phyloP scores from a whole-genome alignment of 2,888 invertebrate species.

The Galerucella nymphaeae region DNA sequence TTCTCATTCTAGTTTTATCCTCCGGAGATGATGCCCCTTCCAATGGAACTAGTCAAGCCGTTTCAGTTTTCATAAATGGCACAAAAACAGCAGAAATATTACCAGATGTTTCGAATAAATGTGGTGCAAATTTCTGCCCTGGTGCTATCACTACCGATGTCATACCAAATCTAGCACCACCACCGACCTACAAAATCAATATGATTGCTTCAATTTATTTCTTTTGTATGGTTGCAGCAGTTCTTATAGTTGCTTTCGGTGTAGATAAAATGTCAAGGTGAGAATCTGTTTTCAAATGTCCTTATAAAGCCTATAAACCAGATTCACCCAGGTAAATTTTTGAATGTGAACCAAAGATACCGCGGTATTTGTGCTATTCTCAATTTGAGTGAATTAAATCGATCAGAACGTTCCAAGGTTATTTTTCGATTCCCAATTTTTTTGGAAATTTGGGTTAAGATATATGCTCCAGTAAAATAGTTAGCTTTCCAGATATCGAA shows the following conservation, averaged over 20 bases:
- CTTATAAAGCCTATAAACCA: too few relatives aligned
- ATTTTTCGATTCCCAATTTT: not conserved
- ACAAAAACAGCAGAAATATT: slow-evolving; percentile 16
- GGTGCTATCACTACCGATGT: slow-evolving; percentile 65
- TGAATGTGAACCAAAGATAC: too few relatives aligned
- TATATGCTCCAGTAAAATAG: slow-evolving; percentile 19
- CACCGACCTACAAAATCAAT: slow-evolving; percentile 79
- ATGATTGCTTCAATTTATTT: slow-evolving; percentile 85
- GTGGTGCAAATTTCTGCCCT: slow-evolving; percentile 82
- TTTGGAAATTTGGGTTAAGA: not conserved
- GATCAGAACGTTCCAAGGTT: too few relatives aligned
- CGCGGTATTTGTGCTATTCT: too few relatives aligned
- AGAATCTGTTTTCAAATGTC: slow-evolving; percentile 38
- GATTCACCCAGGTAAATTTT: too few relatives aligned
- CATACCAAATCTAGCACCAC: slow-evolving; percentile 75
- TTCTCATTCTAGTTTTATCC: slow-evolving; percentile 49
- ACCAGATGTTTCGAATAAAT: slow-evolving; percentile 64
- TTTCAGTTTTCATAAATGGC: slow-evolving; percentile 39
- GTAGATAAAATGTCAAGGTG: slow-evolving; percentile 85
- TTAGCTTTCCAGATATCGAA: slow-evolving; percentile 68
- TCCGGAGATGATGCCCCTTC: slow-evolving; percentile 40
- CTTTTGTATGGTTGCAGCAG: slow-evolving; percentile 81
- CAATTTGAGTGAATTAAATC: too few relatives aligned
- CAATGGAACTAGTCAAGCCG: slow-evolving; percentile 18
- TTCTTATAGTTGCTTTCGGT: slow-evolving; percentile 78